Base-by-base conservation (phyloP, 2,113 vertebrate genomes). In the Geococcyx californianus region DNA sequence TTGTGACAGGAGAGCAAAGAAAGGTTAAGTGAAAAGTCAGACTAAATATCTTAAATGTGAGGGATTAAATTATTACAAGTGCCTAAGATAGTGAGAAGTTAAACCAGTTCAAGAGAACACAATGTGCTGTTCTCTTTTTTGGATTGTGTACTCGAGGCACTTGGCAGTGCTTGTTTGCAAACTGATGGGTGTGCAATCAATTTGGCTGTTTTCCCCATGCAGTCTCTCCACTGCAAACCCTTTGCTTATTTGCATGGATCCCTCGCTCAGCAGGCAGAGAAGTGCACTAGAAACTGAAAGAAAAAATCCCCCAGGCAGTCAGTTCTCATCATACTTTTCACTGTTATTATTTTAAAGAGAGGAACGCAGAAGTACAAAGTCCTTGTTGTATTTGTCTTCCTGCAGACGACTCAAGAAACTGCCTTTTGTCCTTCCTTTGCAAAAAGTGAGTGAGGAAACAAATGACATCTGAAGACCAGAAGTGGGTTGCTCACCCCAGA, bases 101-200 rank as follows among this genome's bases (percentile, higher is more conserved):
- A 77, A 88, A 75, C 34, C 20, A 47, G 60, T 75, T 68, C 40
- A 90, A 59, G 63, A 69, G 94, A 94, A 95, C 84, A 85, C 36
- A 87, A 38, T 83, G 92, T 95, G 75, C 90, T 84, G 85, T 91
- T 95, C 75, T 88, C 33, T 92, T n/a, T 91, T 83, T 88, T 77
- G 42, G 82, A 40, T 16, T 80, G 29, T 52, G 59, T 93, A 92
- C 68, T 88, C 66, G 68, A 94, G 79, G 42, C 72, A 60, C 83
- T 97, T 97, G 95, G 84, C 93, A 95, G 78, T 55, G 67, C 26
- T 49, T 66, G 67, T 80, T 42, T 88, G 83, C 75, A 89, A 93
- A 88, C 51, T 74, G 92, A 88, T 70, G 90, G 89, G 76, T 86
- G 83, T 92, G 79, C 90, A 90, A 86, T 96, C 87, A 94, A 1